Evolutionary conservation across 2,888 invertebrate genomes (phyloP).

Genomic region (Spilosoma lubricipeda): DNA sequence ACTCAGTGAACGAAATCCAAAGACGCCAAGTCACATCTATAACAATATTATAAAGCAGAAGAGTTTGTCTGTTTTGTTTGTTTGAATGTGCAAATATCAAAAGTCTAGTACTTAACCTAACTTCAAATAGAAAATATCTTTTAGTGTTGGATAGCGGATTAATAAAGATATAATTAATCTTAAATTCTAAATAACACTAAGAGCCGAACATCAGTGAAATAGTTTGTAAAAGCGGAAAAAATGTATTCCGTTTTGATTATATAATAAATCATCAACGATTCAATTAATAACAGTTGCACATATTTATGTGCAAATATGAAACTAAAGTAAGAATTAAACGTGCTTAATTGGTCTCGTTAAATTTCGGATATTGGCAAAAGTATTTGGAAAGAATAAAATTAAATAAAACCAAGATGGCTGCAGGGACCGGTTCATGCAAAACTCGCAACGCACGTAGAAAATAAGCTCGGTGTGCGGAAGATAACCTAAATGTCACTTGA

Average conservation of each 20-base stretch:
- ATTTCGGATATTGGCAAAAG: conserved; percentile 24
- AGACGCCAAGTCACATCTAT: too few relatives aligned
- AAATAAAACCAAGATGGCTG: conserved; percentile 54
- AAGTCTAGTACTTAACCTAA: too few relatives aligned
- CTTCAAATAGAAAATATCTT: too few relatives aligned
- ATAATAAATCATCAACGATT: neutral
- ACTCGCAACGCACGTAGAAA: conserved; percentile 50
- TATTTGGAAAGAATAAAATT: conserved; percentile 35
- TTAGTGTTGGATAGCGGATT: too few relatives aligned
- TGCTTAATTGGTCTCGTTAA: neutral
- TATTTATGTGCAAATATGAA: neutral
- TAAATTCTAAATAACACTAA: too few relatives aligned
- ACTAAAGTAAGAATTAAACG: neutral
- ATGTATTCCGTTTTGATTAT: too few relatives aligned
- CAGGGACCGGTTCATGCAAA: conserved; percentile 71
- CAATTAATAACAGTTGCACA: neutral
- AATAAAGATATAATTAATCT: too few relatives aligned
- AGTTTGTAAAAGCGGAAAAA: too few relatives aligned
- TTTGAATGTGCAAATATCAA: too few relatives aligned
- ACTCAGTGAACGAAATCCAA: too few relatives aligned
- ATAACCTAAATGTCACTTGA: conserved; percentile 79
- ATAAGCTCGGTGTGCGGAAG: conserved; percentile 70
- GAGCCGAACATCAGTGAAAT: neutral
- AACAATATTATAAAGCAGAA: too few relatives aligned
- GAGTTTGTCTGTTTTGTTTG: too few relatives aligned